Evolutionary conservation across 2,797 vertebrate species (phyloP), one percentile per base, ranked within the genome.

Genomic region (Amblyopsis hoosieri): DNA sequence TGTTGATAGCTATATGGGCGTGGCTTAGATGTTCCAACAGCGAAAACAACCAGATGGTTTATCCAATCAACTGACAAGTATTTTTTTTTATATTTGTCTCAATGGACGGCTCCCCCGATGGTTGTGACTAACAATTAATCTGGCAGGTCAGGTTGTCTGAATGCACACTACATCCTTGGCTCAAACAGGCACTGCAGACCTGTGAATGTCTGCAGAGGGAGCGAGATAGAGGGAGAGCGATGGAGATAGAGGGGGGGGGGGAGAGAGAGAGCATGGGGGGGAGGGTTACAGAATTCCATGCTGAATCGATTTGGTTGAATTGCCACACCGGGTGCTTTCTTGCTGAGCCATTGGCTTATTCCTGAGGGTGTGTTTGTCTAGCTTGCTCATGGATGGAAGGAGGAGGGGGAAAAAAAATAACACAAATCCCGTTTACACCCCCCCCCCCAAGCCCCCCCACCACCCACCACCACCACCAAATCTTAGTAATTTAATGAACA

Each of bases 401-500:
- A 60, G 29, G 54, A 60, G 12, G 45, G 67, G 60, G 56, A 69
- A 71, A 17, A 7, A 14, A 23, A 23, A 23, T 23, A 23, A 23
- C 23, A 45, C 59, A 37, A 13, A 23, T 67, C 15, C 31, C 23
- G 46, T 54, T 60, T 51, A 60, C 70, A 54, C 63, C 66, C 17
- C 2, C 70, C 55, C 63, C 64, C n/a, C n/a, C n/a, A n/a, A n/a
- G n/a, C n/a, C n/a, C n/a, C n/a, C n/a, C n/a, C n/a, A n/a, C n/a
- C n/a, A n/a, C n/a, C n/a, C 67, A 67, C 64, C 69, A 17, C 74
- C 71, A 23, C 3, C 23, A 3, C 64, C 66, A 64, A 62, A 55
- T n/a, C 69, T 51, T 0, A 8, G 62, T 71, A 67, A 84, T 78
- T 78, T 66, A 66, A 81, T 64, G 67, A 74, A 79, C 76, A 65